Evolutionary conservation across 1,140 invertebrate genomes (phyloP).

Genomic region (Steinernema feltiae): DNA sequence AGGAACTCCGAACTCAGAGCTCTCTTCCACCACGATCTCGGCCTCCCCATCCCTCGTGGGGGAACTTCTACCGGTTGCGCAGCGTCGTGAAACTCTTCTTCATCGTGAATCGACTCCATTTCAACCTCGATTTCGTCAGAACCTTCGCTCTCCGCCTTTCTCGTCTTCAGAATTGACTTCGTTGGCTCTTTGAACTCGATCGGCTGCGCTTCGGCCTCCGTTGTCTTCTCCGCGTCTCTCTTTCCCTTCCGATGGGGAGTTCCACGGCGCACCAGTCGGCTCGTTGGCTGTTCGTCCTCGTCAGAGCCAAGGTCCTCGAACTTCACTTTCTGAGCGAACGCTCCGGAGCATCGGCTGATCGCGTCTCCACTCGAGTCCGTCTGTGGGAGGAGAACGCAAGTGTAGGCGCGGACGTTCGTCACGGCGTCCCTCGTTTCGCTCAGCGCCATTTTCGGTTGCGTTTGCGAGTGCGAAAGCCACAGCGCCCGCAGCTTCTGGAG

Average conservation of each 20-base stretch:
- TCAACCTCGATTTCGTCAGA: background rate
- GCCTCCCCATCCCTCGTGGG: background rate
- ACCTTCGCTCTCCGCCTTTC: background rate
- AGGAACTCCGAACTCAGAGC: background rate
- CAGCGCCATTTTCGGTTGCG: conserved; percentile 93
- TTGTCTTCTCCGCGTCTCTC: background rate
- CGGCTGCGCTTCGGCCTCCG: background rate
- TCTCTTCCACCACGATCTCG: background rate
- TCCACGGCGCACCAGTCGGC: background rate
- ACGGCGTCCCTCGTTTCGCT: conserved; percentile 73
- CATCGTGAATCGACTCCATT: background rate
- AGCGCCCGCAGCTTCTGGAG: conserved; percentile 85
- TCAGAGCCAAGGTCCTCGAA: background rate
- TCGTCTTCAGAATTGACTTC: conserved; percentile 6
- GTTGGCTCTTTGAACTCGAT: background rate
- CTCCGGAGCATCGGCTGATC: conserved; percentile 10
- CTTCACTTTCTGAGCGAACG: background rate
- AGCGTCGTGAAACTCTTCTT: background rate
- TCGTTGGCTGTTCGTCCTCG: background rate
- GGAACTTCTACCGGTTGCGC: too few species aligned
- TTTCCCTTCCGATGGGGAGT: background rate
- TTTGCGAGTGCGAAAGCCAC: conserved; percentile 75
- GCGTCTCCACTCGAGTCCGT: conserved; percentile 60
- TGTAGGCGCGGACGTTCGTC: conserved; percentile 80
- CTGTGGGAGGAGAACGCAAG: conserved; percentile 95